Percentiles rank a stretch among this genome's conserved stretches.
phyloP scores from a whole-genome alignment of 2,113 vertebrate species.

The Otolemur garnettii region DNA sequence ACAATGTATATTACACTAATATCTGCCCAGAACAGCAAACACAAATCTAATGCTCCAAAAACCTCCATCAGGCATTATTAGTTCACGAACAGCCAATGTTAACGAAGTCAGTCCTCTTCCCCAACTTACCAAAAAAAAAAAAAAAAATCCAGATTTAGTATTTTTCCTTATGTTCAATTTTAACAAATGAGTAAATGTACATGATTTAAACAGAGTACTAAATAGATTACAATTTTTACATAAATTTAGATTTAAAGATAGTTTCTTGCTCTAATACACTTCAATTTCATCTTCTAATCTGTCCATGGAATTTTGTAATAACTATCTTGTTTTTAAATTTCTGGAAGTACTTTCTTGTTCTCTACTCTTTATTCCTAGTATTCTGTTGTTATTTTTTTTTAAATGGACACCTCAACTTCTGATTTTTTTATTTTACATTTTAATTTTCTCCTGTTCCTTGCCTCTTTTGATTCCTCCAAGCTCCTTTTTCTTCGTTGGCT shows the following conservation, averaged over 20 bases:
- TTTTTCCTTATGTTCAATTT: neutral
- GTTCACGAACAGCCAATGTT: neutral
- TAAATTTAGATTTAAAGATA: neutral
- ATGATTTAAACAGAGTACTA: neutral
- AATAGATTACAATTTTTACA: neutral
- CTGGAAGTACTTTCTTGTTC: neutral
- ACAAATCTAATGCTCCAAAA: neutral
- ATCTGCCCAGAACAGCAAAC: neutral
- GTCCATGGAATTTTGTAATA: neutral
- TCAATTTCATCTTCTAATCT: neutral
- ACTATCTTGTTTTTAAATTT: neutral
- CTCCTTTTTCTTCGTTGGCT: neutral
- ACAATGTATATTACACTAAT: neutral
- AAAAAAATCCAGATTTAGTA: neutral
- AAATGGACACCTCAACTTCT: neutral
- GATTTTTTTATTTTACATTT: neutral
- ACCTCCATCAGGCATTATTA: neutral
- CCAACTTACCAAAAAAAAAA: neutral
- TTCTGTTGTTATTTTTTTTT: neutral
- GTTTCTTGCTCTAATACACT: neutral
- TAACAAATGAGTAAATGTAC: neutral
- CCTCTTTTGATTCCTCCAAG: neutral
- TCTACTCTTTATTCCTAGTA: neutral
- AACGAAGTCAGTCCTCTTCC: neutral
- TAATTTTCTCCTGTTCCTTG: neutral